Base-by-base conservation (phyloP, 2,888 invertebrate species). In the Tricholauxania praeusta region DNA sequence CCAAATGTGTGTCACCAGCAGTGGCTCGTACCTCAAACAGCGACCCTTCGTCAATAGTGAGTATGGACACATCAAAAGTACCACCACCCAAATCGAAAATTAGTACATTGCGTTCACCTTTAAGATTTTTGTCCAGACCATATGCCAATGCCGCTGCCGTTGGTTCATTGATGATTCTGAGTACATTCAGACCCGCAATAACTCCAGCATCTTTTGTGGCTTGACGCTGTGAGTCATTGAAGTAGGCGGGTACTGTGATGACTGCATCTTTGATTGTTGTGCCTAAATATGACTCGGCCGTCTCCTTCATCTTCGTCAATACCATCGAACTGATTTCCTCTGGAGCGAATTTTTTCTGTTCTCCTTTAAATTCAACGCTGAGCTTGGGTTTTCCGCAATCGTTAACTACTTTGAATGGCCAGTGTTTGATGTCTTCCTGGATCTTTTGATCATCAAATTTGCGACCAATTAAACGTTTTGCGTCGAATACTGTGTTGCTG, bases 261-360 rank as follows among this genome's bases (percentile, higher is more conserved):
- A 96, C 96, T 79, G 96, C 96, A 86, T 94, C 82, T 91, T 92
- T 80, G 93, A 95, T 19, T 92, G 91, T 91, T 85, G 93, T 92
- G 76, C 97, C 98, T 80, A 96, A 90, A 86, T 93, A 96, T 2
- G 94, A 94, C 88, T 96, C 96, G 64, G 96, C 95, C 73, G 93
- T 94, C 88, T 95, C 94, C 90, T 95, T 96, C 96, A 97, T 97
- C 87, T 96, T 96, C 53, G 91, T 93, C 79, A 97, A 90, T 72
- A 96, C 96, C 96, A 96, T 96, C 64, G 96, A 96, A 84, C 94
- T 94, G 78, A 97, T 92, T 89, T 96, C 96, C 87, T 96, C 96
- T 0, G 89, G 96, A 89, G 92, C 94, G 90, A 97, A 97, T 68
- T 91, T 91, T 87, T 97, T 98, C 75, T 89, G 89, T 88, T 97